Evolutionary conservation across 2,888 invertebrate species (phyloP).

Genomic region (Acanthopleura granulata): DNA sequence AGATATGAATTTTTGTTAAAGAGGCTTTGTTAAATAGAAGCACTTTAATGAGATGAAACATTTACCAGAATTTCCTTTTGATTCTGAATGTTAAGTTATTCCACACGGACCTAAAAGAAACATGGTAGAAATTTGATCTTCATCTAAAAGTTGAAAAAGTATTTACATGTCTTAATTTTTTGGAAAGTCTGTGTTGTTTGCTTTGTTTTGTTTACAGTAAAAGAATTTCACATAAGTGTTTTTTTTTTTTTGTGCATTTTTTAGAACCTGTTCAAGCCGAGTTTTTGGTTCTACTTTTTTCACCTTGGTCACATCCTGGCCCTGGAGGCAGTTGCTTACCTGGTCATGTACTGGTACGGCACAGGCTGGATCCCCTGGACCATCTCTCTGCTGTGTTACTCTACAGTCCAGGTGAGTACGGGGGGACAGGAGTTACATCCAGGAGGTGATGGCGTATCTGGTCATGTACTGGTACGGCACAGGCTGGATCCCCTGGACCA

Average conservation of each 20-base stretch:
- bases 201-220: neutral
- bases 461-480: too few relatives aligned
- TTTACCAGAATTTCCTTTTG: too few relatives aligned
- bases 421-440: too few relatives aligned
- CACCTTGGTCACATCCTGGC: slow-evolving; percentile 59
- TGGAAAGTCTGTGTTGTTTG: neutral
- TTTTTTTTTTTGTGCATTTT: slow-evolving; percentile 28
- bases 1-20: too few relatives aligned
- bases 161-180: neutral
- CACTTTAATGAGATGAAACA: too few relatives aligned
- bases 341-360: slow-evolving; percentile 57
- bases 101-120: neutral
- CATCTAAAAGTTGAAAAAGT: too few relatives aligned
- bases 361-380: slow-evolving; percentile 58
- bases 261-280: slow-evolving; percentile 63
- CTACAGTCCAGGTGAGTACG: slow-evolving; percentile 59
- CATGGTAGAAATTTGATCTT: too few relatives aligned
- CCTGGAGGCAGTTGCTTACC: slow-evolving; percentile 60
- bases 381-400: slow-evolving; percentile 46
- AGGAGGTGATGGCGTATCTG: too few relatives aligned
- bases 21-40: too few relatives aligned
- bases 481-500: too few relatives aligned
- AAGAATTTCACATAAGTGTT: too few relatives aligned
- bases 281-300: slow-evolving; percentile 55
- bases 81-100: neutral